These are phyloP conservation scores for Lethocerus indicus DNA, from an alignment of 1,140 invertebrate species.

Conservation along the genomic window DNA sequence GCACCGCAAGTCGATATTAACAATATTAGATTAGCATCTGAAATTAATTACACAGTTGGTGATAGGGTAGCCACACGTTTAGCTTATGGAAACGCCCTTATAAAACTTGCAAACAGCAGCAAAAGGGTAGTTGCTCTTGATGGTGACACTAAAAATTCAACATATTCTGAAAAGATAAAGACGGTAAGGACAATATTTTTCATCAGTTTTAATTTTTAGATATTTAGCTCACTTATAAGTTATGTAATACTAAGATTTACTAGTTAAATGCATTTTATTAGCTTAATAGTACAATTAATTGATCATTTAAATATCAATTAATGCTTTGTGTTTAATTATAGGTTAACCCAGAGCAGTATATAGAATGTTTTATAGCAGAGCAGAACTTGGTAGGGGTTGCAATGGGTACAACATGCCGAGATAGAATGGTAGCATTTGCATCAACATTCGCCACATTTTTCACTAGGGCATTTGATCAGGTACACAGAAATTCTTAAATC, in stretches of 20 bases:
- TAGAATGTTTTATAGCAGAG: conserved; percentile 98
- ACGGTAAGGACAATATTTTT: conserved; percentile 37
- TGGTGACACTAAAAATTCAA: conserved; percentile 97
- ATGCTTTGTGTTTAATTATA: conserved; percentile 16
- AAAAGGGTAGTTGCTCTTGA: conserved; percentile 77
- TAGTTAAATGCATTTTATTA: neutral
- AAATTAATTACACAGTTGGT: conserved; percentile 69
- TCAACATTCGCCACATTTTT: conserved; percentile 98
- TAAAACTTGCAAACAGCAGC: conserved; percentile 75
- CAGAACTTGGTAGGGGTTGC: conserved; percentile 95
- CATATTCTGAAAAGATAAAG: conserved; percentile 85
- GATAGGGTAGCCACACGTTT: conserved; percentile 77
- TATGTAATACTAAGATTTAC: no score
- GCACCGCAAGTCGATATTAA: conserved; percentile 52
- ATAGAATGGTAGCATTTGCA: conserved; percentile 77
- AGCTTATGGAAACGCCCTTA: conserved; percentile 87
- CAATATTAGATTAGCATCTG: conserved; percentile 59
- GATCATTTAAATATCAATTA: neutral
- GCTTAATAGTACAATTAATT: neutral
- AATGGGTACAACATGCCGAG: conserved; percentile 78
- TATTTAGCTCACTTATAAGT: no score
- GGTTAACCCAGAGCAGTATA: conserved; percentile 50
- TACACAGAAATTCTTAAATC: conserved; percentile 20
- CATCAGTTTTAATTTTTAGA: no score
- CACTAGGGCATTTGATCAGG: conserved; percentile 88